Percentiles rank a stretch among this genome's conserved stretches.
Evolutionary conservation across 2,888 invertebrate species (phyloP).

Genomic region (Arrhopalites spinosus): DNA sequence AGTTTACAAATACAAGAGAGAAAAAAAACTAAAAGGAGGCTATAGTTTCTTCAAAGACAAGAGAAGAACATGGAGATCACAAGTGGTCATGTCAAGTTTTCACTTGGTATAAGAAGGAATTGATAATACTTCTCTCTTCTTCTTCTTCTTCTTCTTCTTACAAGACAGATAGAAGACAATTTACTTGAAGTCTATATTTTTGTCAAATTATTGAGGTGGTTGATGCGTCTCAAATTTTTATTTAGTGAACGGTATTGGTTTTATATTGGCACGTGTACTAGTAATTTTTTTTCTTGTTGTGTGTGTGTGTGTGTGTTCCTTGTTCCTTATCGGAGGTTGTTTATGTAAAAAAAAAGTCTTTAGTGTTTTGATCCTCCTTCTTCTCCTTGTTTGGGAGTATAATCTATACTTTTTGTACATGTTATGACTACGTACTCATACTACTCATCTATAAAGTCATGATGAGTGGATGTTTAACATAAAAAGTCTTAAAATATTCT

Average conservation of each 20-base stretch:
- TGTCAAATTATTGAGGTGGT: background rate
- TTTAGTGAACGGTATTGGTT: background rate
- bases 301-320: background rate
- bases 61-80: too few relatives aligned
- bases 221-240: slow-evolving; percentile 6
- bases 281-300: background rate
- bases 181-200: background rate
- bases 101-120: too few relatives aligned
- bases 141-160: too few relatives aligned
- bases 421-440: too few relatives aligned
- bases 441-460: background rate
- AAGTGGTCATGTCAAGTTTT: background rate
- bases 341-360: too few relatives aligned
- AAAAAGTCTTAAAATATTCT: too few relatives aligned
- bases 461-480: background rate
- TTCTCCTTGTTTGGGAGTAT: too few relatives aligned
- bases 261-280: background rate
- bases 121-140: too few relatives aligned
- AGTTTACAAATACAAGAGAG: too few relatives aligned
- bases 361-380: too few relatives aligned
- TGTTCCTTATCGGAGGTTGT: background rate
- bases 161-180: background rate
- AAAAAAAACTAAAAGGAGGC: background rate
- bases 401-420: too few relatives aligned
- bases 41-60: background rate